These are phyloP conservation scores for Popillia japonica DNA, from an alignment of 1,140 invertebrate species.

Conservation along the genomic window DNA sequence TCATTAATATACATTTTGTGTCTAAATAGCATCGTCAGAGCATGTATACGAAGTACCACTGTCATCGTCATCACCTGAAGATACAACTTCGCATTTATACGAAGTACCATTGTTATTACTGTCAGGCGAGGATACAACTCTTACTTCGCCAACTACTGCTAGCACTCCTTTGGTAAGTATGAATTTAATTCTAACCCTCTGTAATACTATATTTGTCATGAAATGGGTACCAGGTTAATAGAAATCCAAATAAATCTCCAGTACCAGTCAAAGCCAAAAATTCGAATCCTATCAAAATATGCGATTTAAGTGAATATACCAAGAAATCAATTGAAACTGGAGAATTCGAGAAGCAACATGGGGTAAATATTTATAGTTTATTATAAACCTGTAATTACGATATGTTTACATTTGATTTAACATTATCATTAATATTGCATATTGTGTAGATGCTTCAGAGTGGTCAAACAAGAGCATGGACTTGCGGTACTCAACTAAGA, in stretches of 20 bases:
- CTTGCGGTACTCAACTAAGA: constrained; percentile 43
- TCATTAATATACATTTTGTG: too few relatives aligned
- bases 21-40: too few relatives aligned
- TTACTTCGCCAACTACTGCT: too few relatives aligned
- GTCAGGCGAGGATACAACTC: too few relatives aligned
- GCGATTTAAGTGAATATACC: constrained; percentile 43
- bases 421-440: background rate
- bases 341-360: constrained; percentile 45
- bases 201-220: too few relatives aligned
- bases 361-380: constrained; percentile 7
- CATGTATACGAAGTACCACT: too few relatives aligned
- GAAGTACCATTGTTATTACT: too few relatives aligned
- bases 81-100: too few relatives aligned
- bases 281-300: constrained; percentile 43
- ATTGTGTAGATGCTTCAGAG: constrained; percentile 50
- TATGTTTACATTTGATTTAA: background rate
- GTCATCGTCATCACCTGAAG: too few relatives aligned
- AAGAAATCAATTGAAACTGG: constrained; percentile 42
- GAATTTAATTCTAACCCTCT: too few relatives aligned
- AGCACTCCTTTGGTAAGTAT: too few relatives aligned
- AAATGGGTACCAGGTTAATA: background rate
- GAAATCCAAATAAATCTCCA: background rate
- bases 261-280: background rate
- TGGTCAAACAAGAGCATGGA: constrained; percentile 49
- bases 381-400: background rate